A percentile compares a stretch with the other conserved stretches of the same genome.
Evolutionary conservation across 1,140 invertebrate species (phyloP).

Genomic region (Galleria mellonella): DNA sequence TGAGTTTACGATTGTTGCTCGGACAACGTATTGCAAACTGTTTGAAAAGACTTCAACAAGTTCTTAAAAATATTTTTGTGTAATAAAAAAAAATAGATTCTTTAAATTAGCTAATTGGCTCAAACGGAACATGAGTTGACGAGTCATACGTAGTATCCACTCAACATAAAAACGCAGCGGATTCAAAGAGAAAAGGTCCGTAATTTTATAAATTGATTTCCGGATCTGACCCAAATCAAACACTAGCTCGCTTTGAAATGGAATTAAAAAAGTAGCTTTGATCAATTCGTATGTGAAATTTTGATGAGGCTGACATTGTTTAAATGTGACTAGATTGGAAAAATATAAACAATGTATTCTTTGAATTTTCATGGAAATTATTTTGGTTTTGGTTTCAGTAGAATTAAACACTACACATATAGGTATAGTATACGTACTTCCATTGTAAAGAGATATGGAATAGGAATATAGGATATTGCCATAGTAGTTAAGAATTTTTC

Average conservation of each 20-base stretch:
- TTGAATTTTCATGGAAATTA: too few species aligned
- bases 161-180: not conserved
- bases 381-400: too few species aligned
- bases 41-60: slow-evolving; percentile 8
- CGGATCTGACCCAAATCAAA: slow-evolving; percentile 15
- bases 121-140: too few species aligned
- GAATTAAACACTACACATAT: too few species aligned
- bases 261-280: slow-evolving; percentile 13
- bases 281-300: not conserved
- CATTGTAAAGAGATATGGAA: too few species aligned
- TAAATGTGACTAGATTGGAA: too few species aligned
- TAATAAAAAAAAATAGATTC: too few species aligned
- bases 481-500: too few species aligned
- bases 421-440: too few species aligned
- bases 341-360: too few species aligned
- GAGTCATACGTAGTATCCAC: too few species aligned
- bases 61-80: slow-evolving; percentile 4
- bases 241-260: slow-evolving; percentile 12
- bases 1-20: slow-evolving; percentile 53
- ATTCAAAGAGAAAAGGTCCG: slow-evolving; percentile 14
- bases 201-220: slow-evolving; percentile 20
- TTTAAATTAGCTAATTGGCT: not conserved
- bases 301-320: not conserved
- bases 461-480: too few species aligned
- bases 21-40: slow-evolving; percentile 29